phyloP scores from a whole-genome alignment of 2,888 invertebrate species.

The Brenthis hecate region DNA sequence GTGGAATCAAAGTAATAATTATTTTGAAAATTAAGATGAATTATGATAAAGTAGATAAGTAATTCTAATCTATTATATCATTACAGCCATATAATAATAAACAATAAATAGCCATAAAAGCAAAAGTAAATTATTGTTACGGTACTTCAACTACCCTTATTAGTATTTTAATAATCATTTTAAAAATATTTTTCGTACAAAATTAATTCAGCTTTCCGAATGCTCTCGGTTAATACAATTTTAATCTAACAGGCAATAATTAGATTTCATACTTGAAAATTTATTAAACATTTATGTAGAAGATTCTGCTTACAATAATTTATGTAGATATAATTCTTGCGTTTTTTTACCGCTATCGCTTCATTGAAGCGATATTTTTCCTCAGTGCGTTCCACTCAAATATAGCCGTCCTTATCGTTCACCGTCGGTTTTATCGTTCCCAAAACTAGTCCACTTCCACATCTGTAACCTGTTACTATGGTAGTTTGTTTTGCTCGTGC shows the following conservation, averaged over 20 bases:
- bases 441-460: constrained; percentile 35
- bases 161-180: too few species aligned
- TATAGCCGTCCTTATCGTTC: constrained; percentile 47
- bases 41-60: too few species aligned
- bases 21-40: too few species aligned
- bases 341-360: constrained; percentile 47
- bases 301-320: constrained; percentile 32
- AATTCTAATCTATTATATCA: too few species aligned
- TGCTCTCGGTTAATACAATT: too few species aligned
- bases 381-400: constrained; percentile 61
- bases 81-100: too few species aligned
- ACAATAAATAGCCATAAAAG: too few species aligned
- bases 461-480: constrained; percentile 29
- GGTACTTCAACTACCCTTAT: too few species aligned
- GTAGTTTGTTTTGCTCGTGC: constrained; percentile 14
- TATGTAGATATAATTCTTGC: constrained; percentile 40
- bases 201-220: too few species aligned
- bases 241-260: background rate
- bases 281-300: background rate
- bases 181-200: too few species aligned
- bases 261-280: background rate
- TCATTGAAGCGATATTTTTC: constrained; percentile 55
- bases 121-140: too few species aligned
- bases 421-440: constrained; percentile 36
- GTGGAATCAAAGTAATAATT: too few species aligned